Evolutionary conservation across 2,888 invertebrate genomes (phyloP), one percentile per base, ranked within the genome.

Genomic region (Drosophila paramelanica): DNA sequence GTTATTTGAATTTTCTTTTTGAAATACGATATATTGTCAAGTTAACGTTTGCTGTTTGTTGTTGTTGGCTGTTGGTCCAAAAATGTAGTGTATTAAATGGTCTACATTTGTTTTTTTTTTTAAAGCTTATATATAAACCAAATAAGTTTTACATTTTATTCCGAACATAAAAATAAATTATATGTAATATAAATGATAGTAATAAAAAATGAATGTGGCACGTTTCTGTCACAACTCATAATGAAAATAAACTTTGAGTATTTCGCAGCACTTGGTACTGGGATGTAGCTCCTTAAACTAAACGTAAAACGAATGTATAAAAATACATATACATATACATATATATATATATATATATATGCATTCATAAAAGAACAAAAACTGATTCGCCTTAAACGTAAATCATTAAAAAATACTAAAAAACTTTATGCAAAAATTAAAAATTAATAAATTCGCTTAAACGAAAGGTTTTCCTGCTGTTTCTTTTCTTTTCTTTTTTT

Each of bases 211-310:
- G 49, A 49, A 23, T 71, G 52, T 61, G 67, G 50, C 65, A 70
- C 39, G 23, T 56, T 42, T 58, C 64, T 73, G 59, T 51, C 33
- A 43, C 36, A 45, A 51, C 31, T 46, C 49, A 59, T 38, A 41
- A 41, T 46, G 50, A 60, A 69, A 52, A 52, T 25, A 71, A 64
- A 62, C 67, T 65, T 60, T 79, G 83, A 84, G 83, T 84, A 84
- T 88, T 85, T 71, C 62, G 71, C 83, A 84, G 83, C 80, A 84
- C 83, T 84, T 88, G 88, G 83, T 84, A 84, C 83, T 85, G 83
- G 83, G 23, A 38, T 45, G 27, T 39, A 45, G 65, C 74, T 66
- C 55, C 62, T 73, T 56, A 41, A 59, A 56, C 43, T 72, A 66
- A 70, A 57, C 47, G 41, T 69, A 65, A 55, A 43, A 53, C 51